A percentile compares a stretch with the other conserved stretches of the same genome.
Evolutionary conservation across 2,113 vertebrate species (phyloP).

Genomic region (Chionis minor): DNA sequence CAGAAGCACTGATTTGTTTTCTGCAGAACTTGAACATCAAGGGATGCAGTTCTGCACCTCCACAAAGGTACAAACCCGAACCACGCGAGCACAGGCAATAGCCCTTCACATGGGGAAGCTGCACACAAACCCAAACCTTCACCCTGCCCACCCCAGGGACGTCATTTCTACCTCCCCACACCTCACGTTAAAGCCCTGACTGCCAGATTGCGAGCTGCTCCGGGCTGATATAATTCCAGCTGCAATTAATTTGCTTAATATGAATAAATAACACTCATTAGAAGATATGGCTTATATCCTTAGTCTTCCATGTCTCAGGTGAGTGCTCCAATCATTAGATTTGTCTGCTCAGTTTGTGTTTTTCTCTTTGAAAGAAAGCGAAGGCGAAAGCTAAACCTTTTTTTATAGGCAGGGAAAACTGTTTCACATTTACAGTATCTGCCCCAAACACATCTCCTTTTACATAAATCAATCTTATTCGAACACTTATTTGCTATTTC

Average conservation of each 20-base stretch:
- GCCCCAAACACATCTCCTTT: neutral
- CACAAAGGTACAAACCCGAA: neutral
- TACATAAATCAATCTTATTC: neutral
- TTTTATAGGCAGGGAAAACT: neutral
- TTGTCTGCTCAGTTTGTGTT: neutral
- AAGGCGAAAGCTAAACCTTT: neutral
- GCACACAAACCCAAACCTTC: neutral
- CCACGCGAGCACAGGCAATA: neutral
- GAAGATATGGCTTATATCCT: neutral
- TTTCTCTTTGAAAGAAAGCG: neutral
- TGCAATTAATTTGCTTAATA: slow-evolving; percentile 17
- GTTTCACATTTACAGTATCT: neutral
- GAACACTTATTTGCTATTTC: neutral
- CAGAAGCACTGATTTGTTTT: slow-evolving; percentile 12
- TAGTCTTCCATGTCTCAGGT: neutral
- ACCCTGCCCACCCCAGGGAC: neutral
- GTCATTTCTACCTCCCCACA: neutral
- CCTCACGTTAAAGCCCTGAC: neutral
- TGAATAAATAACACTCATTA: slow-evolving; percentile 27
- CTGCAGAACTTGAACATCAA: neutral
- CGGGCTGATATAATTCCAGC: neutral
- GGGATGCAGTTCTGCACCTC: neutral
- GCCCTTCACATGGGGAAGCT: neutral
- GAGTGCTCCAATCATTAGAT: neutral
- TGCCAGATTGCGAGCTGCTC: neutral